These are phyloP conservation scores for Theropithecus gelada DNA, from an alignment of 2,113 vertebrate species.

Conservation along the genomic window DNA sequence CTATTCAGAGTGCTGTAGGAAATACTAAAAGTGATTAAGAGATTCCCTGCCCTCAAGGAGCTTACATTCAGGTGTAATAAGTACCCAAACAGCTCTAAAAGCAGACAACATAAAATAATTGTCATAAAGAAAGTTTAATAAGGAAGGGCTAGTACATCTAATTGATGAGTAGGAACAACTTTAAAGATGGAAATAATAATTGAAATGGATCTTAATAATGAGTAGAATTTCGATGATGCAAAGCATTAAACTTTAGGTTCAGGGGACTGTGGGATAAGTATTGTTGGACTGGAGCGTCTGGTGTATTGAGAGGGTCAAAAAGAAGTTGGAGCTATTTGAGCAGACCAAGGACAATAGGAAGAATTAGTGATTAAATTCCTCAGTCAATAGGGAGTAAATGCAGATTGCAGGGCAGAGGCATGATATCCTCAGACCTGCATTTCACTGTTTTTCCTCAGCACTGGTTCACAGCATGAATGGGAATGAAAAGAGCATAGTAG, in stretches of 20 bases:
- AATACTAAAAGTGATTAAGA: neutral
- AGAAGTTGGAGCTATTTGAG: neutral
- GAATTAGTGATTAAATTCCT: neutral
- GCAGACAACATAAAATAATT: neutral
- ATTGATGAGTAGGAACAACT: neutral
- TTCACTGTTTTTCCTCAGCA: neutral
- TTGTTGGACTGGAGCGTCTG: neutral
- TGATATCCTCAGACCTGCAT: neutral
- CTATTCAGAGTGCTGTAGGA: neutral
- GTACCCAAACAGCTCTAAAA: neutral
- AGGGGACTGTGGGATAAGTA: neutral
- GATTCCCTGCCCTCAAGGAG: neutral
- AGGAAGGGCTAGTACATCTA: neutral
- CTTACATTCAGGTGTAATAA: slow-evolving; percentile 15
- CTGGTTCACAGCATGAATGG: neutral
- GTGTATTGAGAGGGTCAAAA: neutral
- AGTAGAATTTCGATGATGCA: neutral
- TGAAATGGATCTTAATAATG: neutral
- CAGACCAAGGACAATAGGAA: neutral
- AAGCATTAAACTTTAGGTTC: neutral
- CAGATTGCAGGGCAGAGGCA: neutral
- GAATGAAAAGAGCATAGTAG: neutral
- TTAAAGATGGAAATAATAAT: neutral
- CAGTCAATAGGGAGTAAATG: neutral
- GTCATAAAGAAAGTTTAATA: neutral